Conservation (phyloP, 2,888 invertebrate genomes). For the Artemia sinica region DNA sequence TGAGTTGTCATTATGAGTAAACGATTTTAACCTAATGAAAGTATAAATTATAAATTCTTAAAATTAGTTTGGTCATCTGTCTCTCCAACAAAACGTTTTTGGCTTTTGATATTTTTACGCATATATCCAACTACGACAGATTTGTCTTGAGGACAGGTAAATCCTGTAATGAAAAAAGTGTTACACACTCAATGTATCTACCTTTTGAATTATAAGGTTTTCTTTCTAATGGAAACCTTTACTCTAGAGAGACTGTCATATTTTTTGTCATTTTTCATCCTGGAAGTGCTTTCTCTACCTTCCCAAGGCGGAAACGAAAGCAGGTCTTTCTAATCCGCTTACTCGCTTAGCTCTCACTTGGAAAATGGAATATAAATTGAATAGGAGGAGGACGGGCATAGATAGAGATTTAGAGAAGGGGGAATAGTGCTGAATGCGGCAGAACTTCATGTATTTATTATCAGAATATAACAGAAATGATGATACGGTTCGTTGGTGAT, state of each 20-base stretch:
- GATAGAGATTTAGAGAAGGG: conserved; percentile 14
- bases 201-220: too few species aligned
- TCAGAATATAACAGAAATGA: conserved; percentile 12
- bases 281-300: not conserved
- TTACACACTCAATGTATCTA: too few species aligned
- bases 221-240: too few species aligned
- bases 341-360: conserved; percentile 12
- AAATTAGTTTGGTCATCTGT: too few species aligned
- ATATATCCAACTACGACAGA: too few species aligned
- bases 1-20: too few species aligned
- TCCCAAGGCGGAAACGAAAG: conserved; percentile 2
- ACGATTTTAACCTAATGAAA: too few species aligned
- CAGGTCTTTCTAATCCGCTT: conserved; percentile 14
- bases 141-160: too few species aligned
- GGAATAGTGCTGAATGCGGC: conserved; percentile 11
- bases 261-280: conserved; percentile 4
- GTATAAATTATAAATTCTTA: too few species aligned
- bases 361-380: conserved; percentile 14
- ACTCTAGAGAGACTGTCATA: not conserved
- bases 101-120: too few species aligned
- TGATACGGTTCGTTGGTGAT: not conserved
- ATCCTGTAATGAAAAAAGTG: too few species aligned
- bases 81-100: too few species aligned
- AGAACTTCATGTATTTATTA: conserved; percentile 12
- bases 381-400: not conserved